A percentile compares a stretch with the other conserved stretches of the same genome.
Conservation (phyloP, 2,113 vertebrate species). For the Pica pica region DNA sequence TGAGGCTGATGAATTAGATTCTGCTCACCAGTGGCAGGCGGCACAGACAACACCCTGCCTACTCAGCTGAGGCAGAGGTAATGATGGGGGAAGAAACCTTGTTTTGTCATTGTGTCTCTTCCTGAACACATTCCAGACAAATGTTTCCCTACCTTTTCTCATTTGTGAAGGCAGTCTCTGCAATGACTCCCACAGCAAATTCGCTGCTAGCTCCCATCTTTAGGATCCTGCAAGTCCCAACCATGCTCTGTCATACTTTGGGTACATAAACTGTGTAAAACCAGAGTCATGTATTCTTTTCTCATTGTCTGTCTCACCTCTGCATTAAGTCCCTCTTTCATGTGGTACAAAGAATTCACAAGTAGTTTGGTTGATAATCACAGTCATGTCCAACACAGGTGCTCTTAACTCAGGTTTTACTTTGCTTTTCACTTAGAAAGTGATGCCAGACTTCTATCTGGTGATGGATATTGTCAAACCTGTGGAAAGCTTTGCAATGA, state of each 20-base stretch:
- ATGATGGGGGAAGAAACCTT: constrained; percentile 36
- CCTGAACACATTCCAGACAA: neutral
- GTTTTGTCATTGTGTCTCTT: neutral
- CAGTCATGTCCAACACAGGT: neutral
- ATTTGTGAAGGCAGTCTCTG: neutral
- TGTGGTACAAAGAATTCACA: neutral
- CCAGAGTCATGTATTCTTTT: neutral
- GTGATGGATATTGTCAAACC: neutral
- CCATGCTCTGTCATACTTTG: neutral
- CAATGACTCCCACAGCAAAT: neutral
- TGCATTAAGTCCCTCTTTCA: neutral
- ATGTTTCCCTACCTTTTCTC: neutral
- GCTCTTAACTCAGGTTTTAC: neutral
- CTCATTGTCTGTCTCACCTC: neutral
- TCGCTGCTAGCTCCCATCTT: neutral
- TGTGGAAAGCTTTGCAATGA: neutral
- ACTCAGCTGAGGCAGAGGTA: constrained; percentile 10
- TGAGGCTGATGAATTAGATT: constrained; percentile 46
- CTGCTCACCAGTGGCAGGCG: neutral
- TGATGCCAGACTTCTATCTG: neutral
- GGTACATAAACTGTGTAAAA: neutral
- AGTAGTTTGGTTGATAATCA: neutral
- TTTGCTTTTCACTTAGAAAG: neutral
- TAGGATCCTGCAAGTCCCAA: neutral
- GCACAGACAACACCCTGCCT: constrained; percentile 40